Evolutionary conservation across 2,797 vertebrate genomes (phyloP).

Genomic region (Siniperca obscura): DNA sequence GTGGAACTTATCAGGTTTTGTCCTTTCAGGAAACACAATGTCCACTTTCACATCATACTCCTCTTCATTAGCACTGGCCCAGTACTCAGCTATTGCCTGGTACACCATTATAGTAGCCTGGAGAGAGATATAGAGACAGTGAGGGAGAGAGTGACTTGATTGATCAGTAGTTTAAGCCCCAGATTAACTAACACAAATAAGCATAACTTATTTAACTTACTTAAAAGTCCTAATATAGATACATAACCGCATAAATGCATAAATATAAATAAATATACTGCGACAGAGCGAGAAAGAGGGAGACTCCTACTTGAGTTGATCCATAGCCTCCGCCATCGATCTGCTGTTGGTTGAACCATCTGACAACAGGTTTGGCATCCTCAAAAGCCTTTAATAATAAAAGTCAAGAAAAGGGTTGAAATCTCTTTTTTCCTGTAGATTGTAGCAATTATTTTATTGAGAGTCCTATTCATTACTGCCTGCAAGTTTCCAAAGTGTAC

Average conservation of each 20-base stretch:
- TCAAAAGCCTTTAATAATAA: conserved; percentile 61
- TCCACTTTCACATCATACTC: conserved; percentile 83
- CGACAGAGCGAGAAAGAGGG: no score
- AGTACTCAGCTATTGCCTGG: conserved; percentile 88
- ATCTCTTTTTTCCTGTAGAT: background rate
- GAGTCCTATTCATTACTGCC: no score
- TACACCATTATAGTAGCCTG: conserved; percentile 90
- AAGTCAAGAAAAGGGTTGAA: background rate
- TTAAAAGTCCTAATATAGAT: no score
- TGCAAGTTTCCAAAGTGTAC: no score
- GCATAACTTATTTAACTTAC: no score
- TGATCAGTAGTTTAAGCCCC: background rate
- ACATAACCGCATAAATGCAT: no score
- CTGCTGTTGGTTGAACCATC: conserved; percentile 86
- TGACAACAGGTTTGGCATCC: conserved; percentile 56
- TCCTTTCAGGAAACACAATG: conserved; percentile 82
- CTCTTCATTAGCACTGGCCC: conserved; percentile 52
- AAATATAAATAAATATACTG: background rate
- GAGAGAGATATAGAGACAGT: background rate
- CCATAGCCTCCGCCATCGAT: conserved; percentile 81
- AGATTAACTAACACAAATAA: background rate
- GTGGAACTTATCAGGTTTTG: conserved; percentile 5
- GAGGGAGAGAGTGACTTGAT: no score
- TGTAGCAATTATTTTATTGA: background rate
- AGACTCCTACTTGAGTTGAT: conserved; percentile 87